Evolutionary conservation across 2,888 invertebrate species (phyloP).

Genomic region (Sesia apiformis): DNA sequence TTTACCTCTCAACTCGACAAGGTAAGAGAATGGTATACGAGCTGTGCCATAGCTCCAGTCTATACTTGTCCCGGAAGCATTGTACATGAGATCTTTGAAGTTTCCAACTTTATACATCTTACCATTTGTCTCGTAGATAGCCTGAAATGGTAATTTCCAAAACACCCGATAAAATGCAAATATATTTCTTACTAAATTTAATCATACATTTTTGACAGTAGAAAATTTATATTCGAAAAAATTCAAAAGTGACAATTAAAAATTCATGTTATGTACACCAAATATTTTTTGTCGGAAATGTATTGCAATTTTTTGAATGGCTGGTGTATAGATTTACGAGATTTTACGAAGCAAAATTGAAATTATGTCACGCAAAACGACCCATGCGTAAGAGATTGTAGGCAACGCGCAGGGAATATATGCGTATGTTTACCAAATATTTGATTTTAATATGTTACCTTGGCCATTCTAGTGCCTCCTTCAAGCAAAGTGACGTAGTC

Average conservation of each 20-base stretch:
- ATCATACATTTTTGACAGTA: too few relatives aligned
- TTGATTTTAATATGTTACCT: conserved; percentile 25
- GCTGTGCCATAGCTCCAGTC: conserved; percentile 66
- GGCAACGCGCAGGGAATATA: too few relatives aligned
- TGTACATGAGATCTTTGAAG: conserved; percentile 62
- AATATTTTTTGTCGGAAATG: too few relatives aligned
- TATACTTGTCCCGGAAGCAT: conserved; percentile 57
- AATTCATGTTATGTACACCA: too few relatives aligned
- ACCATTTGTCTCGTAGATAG: conserved; percentile 51
- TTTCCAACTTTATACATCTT: conserved; percentile 63
- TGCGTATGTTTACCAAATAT: background rate
- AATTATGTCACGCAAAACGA: too few relatives aligned
- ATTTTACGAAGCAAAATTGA: too few relatives aligned
- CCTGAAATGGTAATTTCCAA: conserved; percentile 27
- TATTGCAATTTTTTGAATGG: too few relatives aligned
- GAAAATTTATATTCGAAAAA: too few relatives aligned
- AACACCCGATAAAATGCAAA: too few relatives aligned
- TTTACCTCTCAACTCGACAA: conserved; percentile 53
- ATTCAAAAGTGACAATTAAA: background rate
- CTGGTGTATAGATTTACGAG: too few relatives aligned
- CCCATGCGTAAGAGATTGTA: too few relatives aligned
- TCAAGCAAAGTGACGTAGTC: conserved; percentile 59
- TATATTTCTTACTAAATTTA: too few relatives aligned
- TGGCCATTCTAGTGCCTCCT: conserved; percentile 57
- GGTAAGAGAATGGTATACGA: conserved; percentile 56